Evolutionary conservation across 2,797 vertebrate genomes (phyloP), one percentile per base, ranked within the genome.

Genomic region (Ara ararauna): DNA sequence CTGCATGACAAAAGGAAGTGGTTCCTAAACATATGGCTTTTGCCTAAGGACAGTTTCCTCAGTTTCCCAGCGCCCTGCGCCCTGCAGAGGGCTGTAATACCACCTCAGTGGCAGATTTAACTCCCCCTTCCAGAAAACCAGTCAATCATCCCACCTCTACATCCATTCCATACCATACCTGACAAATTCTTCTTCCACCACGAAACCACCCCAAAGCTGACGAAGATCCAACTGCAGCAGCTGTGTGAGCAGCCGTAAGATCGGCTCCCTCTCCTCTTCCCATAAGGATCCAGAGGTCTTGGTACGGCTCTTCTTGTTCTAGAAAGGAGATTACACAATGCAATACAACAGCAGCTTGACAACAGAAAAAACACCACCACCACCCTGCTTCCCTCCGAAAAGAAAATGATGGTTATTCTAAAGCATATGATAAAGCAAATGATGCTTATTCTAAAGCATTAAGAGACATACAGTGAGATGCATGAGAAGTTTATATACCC

Each of bases 131-230:
- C 36, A 70, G 47, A 93, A 85, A 91, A 44, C 7, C 20, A 50
- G 14, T 27, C 36, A 54, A 16, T 73, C 64, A 54, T 68, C 45
- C 30, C 74, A 82, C 15, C 24, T 36, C 61, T 34, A 50, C 21
- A 83, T 20, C 16, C 26, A 26, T 24, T 58, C 29, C 23, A 65
- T 34, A 9, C 38, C 50, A 40, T 50, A 99, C 99, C 98, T 99
- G 95, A 99, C 97, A 97, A 99, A 99, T 61, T 99, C 99, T 96
- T 99, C 99, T 90, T 99, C 99, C 45, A 99, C 98, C 36, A 98
- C 50, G 3, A 98, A 98, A 81, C 99, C 98, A 90, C 85, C 98
- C 99, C 99, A 99, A 22, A 99, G 98, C 14, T 97, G 98, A 74
- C 97, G 97, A 75, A 99, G 98, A 86, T 99, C 99, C 96, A 99